A percentile compares a stretch with the other conserved stretches of the same genome.
phyloP scores from a whole-genome alignment of 2,113 vertebrate species.

The Ictalurus punctatus region DNA sequence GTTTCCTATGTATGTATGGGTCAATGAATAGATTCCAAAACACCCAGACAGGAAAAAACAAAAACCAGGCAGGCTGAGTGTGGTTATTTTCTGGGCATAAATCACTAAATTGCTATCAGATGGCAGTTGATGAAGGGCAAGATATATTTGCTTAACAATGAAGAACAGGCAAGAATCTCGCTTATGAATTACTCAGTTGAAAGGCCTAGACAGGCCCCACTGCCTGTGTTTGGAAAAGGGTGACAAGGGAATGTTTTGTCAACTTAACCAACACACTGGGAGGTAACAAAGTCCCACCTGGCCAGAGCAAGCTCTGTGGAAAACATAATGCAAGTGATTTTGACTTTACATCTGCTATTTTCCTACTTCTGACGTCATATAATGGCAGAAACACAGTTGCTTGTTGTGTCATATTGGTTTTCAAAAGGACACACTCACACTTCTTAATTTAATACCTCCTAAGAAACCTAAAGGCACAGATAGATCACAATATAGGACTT shows the following conservation, averaged over 20 bases:
- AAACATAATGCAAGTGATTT: neutral
- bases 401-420: neutral
- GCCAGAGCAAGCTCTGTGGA: neutral
- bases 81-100: slow-evolving; percentile 12
- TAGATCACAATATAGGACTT: neutral
- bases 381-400: neutral
- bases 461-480: neutral
- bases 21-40: slow-evolving; percentile 35
- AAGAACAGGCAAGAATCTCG: slow-evolving; percentile 56
- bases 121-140: slow-evolving; percentile 13
- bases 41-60: slow-evolving; percentile 22
- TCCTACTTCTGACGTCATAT: neutral
- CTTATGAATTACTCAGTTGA: slow-evolving; percentile 47
- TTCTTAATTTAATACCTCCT: slow-evolving; percentile 12
- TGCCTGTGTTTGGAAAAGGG: slow-evolving; percentile 41
- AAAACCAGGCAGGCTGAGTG: slow-evolving; percentile 5
- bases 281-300: slow-evolving; percentile 25
- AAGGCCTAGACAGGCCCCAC: slow-evolving; percentile 15
- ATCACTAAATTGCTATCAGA: slow-evolving; percentile 38
- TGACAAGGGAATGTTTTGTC: slow-evolving; percentile 31
- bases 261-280: slow-evolving; percentile 24
- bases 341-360: neutral
- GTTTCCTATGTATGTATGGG: slow-evolving; percentile 47
- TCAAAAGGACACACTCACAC: neutral
- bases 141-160: slow-evolving; percentile 6